Conservation (phyloP, 2,113 vertebrate genomes). For the Aptenodytes patagonicus region DNA sequence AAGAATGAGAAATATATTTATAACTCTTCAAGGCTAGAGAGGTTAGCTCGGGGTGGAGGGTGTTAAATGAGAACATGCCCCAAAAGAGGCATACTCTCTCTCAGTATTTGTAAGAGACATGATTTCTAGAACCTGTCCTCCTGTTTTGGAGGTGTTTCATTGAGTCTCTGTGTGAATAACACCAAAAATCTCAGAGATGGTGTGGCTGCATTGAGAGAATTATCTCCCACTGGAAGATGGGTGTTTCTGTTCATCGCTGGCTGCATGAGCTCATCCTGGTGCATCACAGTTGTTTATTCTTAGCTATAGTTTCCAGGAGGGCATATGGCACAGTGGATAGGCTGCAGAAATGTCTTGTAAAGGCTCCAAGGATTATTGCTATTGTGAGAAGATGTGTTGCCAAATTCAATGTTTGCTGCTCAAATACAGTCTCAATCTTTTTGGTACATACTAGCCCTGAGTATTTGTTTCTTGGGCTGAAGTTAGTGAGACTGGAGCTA, state of each 20-base stretch:
- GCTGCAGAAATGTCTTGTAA: neutral
- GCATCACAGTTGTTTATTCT: neutral
- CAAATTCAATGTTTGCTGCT: neutral
- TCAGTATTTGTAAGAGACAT: neutral
- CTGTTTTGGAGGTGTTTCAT: neutral
- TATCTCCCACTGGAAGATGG: neutral
- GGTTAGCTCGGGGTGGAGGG: neutral
- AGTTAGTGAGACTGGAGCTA: neutral
- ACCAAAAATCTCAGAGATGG: neutral
- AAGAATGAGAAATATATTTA: neutral
- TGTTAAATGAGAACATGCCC: neutral
- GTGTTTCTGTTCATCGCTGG: neutral
- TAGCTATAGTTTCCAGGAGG: neutral
- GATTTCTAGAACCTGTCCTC: neutral
- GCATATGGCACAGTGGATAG: neutral
- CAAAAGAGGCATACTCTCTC: neutral
- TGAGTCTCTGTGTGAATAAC: neutral
- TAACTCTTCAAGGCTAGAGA: neutral
- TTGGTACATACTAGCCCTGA: neutral
- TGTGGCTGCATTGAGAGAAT: neutral
- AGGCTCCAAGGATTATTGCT: neutral
- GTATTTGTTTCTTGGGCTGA: neutral
- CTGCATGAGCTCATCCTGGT: neutral
- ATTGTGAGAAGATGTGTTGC: neutral
- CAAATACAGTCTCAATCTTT: neutral